Evolutionary conservation across 2,888 invertebrate species (phyloP).

Genomic region (Apoda limacodes): DNA sequence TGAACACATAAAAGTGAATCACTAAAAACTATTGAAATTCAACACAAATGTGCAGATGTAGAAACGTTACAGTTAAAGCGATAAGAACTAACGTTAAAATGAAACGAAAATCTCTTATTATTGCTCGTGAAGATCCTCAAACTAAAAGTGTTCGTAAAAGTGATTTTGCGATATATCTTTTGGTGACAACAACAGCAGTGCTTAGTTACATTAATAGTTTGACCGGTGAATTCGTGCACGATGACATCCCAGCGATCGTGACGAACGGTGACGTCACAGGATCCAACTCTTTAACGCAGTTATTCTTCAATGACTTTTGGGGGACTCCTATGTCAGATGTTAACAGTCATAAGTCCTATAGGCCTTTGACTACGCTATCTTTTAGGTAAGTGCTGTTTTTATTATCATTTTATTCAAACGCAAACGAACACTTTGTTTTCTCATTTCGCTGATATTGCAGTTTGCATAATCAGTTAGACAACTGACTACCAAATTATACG

Average conservation of each 20-base stretch:
- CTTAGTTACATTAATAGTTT: conserved; percentile 81
- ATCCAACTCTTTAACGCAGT: conserved; percentile 70
- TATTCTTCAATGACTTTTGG: conserved; percentile 88
- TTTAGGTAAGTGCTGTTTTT: conserved; percentile 78
- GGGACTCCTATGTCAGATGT: conserved; percentile 85
- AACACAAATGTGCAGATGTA: conserved; percentile 57
- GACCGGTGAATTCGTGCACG: conserved; percentile 87
- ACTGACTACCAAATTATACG: too few relatives aligned
- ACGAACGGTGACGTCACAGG: conserved; percentile 85
- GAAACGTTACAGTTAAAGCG: conserved; percentile 44
- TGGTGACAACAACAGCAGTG: conserved; percentile 75
- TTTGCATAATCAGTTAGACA: too few relatives aligned
- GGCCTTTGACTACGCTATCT: conserved; percentile 84
- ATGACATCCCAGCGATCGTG: conserved; percentile 87
- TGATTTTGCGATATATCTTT: conserved; percentile 71
- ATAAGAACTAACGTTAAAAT: conserved; percentile 42
- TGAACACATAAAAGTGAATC: too few relatives aligned
- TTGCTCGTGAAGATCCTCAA: conserved; percentile 49
- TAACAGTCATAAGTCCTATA: conserved; percentile 87
- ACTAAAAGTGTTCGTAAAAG: conserved; percentile 29
- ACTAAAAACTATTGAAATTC: too few relatives aligned
- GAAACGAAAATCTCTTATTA: conserved; percentile 56
- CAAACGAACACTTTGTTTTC: conserved; percentile 3
- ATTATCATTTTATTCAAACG: conserved; percentile 2
- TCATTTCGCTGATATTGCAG: too few relatives aligned